These are phyloP conservation scores for Sternotherus odoratus DNA, from an alignment of 2,797 vertebrate genomes.

Conservation along the genomic window DNA sequence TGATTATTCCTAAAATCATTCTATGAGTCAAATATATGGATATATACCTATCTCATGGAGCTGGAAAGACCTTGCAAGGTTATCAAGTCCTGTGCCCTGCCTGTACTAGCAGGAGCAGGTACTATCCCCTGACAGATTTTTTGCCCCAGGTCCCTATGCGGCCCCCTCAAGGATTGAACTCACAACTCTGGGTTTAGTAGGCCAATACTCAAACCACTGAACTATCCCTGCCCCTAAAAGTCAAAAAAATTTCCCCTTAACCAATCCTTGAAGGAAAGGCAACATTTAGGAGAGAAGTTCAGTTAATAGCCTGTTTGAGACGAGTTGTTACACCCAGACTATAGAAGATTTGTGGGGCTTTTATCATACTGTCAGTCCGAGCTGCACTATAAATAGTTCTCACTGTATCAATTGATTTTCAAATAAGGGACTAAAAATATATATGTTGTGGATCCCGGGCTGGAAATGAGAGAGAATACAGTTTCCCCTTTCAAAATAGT, in stretches of 20 bases:
- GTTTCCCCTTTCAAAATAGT: not conserved
- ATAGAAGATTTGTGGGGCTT: not conserved
- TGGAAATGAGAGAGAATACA: not conserved
- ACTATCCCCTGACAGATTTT: too few relatives aligned
- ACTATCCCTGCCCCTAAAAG: too few relatives aligned
- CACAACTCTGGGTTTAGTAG: too few relatives aligned
- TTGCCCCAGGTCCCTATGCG: too few relatives aligned
- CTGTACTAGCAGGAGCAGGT: too few relatives aligned
- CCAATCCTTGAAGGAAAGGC: slow-evolving; percentile 10
- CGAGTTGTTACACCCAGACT: not conserved
- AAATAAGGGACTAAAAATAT: not conserved
- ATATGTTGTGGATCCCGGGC: not conserved
- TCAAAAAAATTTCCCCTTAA: not conserved
- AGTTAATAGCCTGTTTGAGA: not conserved
- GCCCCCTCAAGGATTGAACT: too few relatives aligned
- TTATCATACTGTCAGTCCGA: not conserved
- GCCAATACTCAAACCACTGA: too few relatives aligned
- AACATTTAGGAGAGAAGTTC: not conserved
- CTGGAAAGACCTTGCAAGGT: too few relatives aligned
- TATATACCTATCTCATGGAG: too few relatives aligned
- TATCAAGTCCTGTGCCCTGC: too few relatives aligned
- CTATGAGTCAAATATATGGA: too few relatives aligned
- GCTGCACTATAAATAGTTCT: not conserved
- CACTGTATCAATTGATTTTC: not conserved
- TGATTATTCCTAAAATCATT: not conserved